Evolutionary conservation across 2,888 invertebrate genomes (phyloP), one percentile per base, ranked within the genome.

Genomic region (Cephus rjabovi): DNA sequence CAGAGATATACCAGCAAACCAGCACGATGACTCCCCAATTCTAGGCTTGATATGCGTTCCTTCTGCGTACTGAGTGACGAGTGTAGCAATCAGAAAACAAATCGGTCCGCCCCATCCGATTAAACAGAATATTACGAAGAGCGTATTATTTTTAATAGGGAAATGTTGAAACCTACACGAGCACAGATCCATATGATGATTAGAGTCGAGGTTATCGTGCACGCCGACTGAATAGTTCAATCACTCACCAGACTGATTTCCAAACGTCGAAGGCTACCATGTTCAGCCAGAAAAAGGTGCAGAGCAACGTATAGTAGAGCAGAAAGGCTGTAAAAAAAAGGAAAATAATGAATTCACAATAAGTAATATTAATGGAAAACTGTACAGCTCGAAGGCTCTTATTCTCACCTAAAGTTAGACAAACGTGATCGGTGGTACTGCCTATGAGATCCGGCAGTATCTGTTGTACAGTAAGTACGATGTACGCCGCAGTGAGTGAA

Each of bases 251-350:
- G 2, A 94, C 94, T 23, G 93, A 93, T 84, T 94, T 93, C 93
- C 94, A 95, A 77, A 95, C 93, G 87, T 96, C 95, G 83, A 95
- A 94, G 69, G 95, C 93, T 34, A 95, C 93, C 11, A 95, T 92
- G 86, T 95, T 95, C 91, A 95, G 92, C 95, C 95, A 95, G 87
- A 95, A 95, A 91, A 95, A 95, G n/a, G 95, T 93, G 1, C 94
- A 93, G 87, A 95, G 91, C 92, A 95, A 94, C 90, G 94, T 93
- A 82, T 93, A 93, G 86, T 94, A 95, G 12, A 94, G 91, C 15
- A 93, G 84, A 84, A 94, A 94, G 23, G 93, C 94, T 94, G 86
- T 82, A 92, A 33, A 89, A 78, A 92, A 74, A 80, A 80, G 73
- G 75, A 74, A 71, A 76, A 71, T 33, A 31, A 75, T 69, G 34